Evolutionary conservation across 2,888 invertebrate species (phyloP).

Genomic region (Brachyptera risi): DNA sequence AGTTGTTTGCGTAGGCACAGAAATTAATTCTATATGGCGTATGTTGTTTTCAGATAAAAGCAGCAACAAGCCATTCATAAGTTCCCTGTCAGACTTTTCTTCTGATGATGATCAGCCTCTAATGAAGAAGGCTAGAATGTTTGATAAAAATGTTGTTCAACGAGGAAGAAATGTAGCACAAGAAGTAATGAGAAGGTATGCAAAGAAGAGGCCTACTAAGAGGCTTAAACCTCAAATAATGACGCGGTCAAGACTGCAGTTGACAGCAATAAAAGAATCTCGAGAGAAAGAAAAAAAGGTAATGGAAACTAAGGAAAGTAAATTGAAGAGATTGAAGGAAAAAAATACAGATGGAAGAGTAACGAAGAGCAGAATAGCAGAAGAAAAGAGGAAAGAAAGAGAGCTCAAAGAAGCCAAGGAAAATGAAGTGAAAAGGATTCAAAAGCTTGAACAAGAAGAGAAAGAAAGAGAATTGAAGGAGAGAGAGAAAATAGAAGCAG

Average conservation of each 20-base stretch:
- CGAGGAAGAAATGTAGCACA: not conserved
- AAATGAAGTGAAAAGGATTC: not conserved
- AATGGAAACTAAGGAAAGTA: not conserved
- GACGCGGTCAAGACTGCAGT: slow-evolving; percentile 29
- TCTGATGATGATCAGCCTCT: slow-evolving; percentile 54
- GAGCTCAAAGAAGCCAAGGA: not conserved
- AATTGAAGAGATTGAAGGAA: not conserved
- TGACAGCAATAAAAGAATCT: slow-evolving; percentile 4
- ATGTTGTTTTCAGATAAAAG: slow-evolving; percentile 24
- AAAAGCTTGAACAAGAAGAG: not conserved
- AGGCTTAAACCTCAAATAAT: slow-evolving; percentile 30
- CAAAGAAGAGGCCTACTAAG: slow-evolving; percentile 16
- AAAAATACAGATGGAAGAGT: not conserved
- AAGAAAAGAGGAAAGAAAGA: not conserved
- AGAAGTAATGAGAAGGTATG: slow-evolving; percentile 9
- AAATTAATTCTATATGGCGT: too few species aligned
- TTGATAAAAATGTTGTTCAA: not conserved
- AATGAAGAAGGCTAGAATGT: slow-evolving; percentile 30
- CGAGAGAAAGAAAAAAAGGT: not conserved
- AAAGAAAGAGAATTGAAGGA: not conserved
- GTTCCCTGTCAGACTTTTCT: slow-evolving; percentile 45
- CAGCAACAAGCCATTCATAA: slow-evolving; percentile 29
- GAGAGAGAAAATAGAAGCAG: slow-evolving; percentile 33
- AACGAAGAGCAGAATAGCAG: not conserved
- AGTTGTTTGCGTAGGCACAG: too few species aligned